A percentile compares a stretch with the other conserved stretches of the same genome.
Evolutionary conservation across 30 jellyfish, hydroid and myxozoan genomes (phyloP).

Genomic region (Cassiopea xamachana): DNA sequence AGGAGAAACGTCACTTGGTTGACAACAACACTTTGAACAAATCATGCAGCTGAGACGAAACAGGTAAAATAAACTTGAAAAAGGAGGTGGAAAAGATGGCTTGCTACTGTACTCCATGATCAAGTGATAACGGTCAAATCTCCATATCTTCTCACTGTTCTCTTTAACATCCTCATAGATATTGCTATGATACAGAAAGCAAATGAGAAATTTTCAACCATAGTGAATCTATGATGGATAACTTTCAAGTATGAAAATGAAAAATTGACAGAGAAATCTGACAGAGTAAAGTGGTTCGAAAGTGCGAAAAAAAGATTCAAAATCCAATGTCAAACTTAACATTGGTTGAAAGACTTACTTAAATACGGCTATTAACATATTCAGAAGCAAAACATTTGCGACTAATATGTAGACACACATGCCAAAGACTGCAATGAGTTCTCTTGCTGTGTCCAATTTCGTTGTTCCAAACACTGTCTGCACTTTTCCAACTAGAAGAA

Average conservation of each 20-base stretch:
- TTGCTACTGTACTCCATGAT: slow-evolving; percentile 51
- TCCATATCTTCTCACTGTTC: slow-evolving; percentile 65
- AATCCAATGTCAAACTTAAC: neutral
- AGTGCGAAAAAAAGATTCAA: neutral
- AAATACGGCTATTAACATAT: slow-evolving; percentile 74
- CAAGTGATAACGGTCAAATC: slow-evolving; percentile 48
- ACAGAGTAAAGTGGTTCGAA: no score
- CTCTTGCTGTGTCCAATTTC: slow-evolving; percentile 30
- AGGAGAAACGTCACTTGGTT: neutral
- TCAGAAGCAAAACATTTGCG: slow-evolving; percentile 62
- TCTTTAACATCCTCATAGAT: slow-evolving; percentile 62
- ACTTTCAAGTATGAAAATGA: no score
- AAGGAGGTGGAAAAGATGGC: slow-evolving; percentile 63
- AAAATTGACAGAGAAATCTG: no score
- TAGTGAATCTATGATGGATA: no score
- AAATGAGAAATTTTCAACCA: no score
- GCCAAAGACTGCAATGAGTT: slow-evolving; percentile 55
- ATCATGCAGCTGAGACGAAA: neutral
- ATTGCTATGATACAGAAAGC: slow-evolving; percentile 11
- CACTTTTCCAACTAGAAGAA: slow-evolving; percentile 18
- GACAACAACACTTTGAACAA: neutral
- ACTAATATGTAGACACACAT: slow-evolving; percentile 50
- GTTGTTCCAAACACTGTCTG: slow-evolving; percentile 54
- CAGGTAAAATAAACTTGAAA: neutral
- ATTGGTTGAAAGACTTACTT: slow-evolving; percentile 31